These are phyloP conservation scores for Chamaedrilus cognettii DNA, from an alignment of 2,888 invertebrate species.

Conservation along the genomic window DNA sequence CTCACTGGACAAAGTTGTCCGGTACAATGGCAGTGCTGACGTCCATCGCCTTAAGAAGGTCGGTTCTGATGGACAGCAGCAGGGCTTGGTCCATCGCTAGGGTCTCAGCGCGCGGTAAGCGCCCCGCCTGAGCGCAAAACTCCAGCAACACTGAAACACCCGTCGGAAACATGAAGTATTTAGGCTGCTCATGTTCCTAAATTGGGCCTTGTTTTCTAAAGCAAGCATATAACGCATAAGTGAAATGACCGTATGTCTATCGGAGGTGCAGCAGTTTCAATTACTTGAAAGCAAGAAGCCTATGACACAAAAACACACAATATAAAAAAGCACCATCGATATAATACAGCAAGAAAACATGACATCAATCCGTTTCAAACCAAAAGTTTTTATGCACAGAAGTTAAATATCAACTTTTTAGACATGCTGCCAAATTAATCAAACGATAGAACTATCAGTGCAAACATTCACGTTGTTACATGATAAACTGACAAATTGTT, in stretches of 20 bases:
- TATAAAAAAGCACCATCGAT: not conserved
- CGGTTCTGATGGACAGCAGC: slow-evolving; percentile 68
- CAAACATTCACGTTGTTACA: too few species aligned
- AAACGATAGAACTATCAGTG: too few species aligned
- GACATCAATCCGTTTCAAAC: too few species aligned
- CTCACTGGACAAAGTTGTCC: slow-evolving; percentile 63
- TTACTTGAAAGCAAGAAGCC: not conserved
- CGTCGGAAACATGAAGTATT: not conserved
- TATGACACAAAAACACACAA: not conserved
- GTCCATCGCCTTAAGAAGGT: slow-evolving; percentile 4
- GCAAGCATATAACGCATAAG: not conserved
- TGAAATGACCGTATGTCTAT: too few species aligned
- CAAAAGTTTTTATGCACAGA: too few species aligned
- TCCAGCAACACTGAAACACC: slow-evolving; percentile 68
- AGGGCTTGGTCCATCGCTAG: slow-evolving; percentile 69
- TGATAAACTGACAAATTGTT: not conserved
- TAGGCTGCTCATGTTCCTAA: not conserved
- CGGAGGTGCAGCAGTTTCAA: too few species aligned
- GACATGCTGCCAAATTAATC: too few species aligned
- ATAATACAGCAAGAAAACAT: not conserved
- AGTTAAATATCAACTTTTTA: too few species aligned
- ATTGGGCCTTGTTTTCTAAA: not conserved
- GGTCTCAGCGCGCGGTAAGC: slow-evolving; percentile 72
- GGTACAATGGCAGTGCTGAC: slow-evolving; percentile 43
- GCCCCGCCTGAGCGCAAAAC: slow-evolving; percentile 73